These are phyloP conservation scores for Biston betularia DNA, from an alignment of 2,888 invertebrate genomes.

Conservation along the genomic window DNA sequence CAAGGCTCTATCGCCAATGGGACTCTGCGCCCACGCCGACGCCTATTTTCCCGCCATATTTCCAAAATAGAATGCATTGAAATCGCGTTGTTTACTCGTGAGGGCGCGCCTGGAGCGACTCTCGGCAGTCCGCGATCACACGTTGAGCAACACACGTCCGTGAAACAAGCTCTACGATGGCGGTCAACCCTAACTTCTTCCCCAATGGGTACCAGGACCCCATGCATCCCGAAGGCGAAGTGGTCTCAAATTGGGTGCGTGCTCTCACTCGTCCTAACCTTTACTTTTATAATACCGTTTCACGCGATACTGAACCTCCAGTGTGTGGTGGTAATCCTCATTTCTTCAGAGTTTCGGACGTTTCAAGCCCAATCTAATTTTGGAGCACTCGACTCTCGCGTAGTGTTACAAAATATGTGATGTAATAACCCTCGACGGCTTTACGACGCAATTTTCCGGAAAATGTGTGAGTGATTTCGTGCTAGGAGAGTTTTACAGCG, in stretches of 20 bases:
- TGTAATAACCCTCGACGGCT: constrained; percentile 67
- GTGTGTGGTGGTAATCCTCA: constrained; percentile 44
- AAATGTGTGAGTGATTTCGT: constrained; percentile 56
- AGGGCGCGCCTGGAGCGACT: constrained; percentile 74
- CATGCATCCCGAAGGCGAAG: constrained; percentile 86
- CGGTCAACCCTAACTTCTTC: constrained; percentile 82
- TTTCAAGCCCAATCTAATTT: constrained; percentile 68
- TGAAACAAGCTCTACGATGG: constrained; percentile 70
- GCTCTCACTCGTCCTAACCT: constrained; percentile 47
- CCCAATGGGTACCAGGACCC: constrained; percentile 84
- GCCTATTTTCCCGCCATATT: constrained; percentile 79
- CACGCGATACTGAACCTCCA: constrained; percentile 24
- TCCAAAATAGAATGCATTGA: constrained; percentile 85
- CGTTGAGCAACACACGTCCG: constrained; percentile 76
- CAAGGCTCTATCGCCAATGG: constrained; percentile 66
- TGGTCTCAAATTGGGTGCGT: constrained; percentile 87
- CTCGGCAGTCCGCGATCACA: constrained; percentile 71
- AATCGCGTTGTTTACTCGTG: constrained; percentile 81
- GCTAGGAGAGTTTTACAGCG: constrained; percentile 41
- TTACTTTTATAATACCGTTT: constrained; percentile 34
- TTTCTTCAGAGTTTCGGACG: constrained; percentile 39
- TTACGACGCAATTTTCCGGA: constrained; percentile 60
- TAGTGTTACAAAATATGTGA: constrained; percentile 79
- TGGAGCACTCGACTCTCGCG: constrained; percentile 70
- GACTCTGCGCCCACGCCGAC: constrained; percentile 75